Percentiles rank a stretch among this genome's conserved stretches.
These are phyloP conservation scores for Orussus abietinus DNA, from an alignment of 1,140 invertebrate genomes.

Conservation along the genomic window DNA sequence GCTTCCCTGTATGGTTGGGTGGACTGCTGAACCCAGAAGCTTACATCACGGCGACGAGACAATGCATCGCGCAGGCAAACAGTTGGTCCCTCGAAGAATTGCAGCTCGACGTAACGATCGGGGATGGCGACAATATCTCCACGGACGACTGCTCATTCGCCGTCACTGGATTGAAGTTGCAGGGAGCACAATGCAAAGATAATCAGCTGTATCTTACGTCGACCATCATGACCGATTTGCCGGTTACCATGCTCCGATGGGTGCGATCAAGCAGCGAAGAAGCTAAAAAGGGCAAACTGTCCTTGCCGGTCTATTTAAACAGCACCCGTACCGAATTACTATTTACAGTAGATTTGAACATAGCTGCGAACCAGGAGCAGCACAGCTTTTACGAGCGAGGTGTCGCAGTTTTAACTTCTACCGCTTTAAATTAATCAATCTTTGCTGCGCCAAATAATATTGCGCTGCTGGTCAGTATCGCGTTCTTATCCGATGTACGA, in stretches of 20 bases:
- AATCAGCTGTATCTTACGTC: conserved; percentile 89
- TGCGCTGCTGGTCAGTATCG: neutral
- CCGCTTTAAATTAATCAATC: conserved; percentile 74
- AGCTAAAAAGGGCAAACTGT: conserved; percentile 64
- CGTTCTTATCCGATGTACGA: neutral
- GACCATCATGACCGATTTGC: conserved; percentile 91
- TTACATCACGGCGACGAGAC: conserved; percentile 97
- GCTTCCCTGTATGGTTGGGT: conserved; percentile 91
- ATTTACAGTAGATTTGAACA: conserved; percentile 92
- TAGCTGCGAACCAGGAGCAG: conserved; percentile 79
- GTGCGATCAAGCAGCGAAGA: conserved; percentile 64
- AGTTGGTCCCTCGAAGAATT: conserved; percentile 95
- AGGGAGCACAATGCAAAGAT: conserved; percentile 88
- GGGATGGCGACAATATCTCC: conserved; percentile 56
- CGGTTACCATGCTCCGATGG: conserved; percentile 85
- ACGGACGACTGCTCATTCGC: conserved; percentile 78
- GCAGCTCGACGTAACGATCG: conserved; percentile 76
- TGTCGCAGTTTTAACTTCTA: conserved; percentile 89
- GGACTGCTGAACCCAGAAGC: conserved; percentile 97
- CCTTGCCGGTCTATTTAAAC: conserved; percentile 95
- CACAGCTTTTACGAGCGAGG: conserved; percentile 96
- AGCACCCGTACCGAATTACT: conserved; percentile 90
- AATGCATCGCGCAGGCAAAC: conserved; percentile 93
- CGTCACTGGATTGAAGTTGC: conserved; percentile 84
- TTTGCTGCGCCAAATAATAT: neutral